phyloP scores from a whole-genome alignment of 2,113 vertebrate species.

The Pseudois nayaur region DNA sequence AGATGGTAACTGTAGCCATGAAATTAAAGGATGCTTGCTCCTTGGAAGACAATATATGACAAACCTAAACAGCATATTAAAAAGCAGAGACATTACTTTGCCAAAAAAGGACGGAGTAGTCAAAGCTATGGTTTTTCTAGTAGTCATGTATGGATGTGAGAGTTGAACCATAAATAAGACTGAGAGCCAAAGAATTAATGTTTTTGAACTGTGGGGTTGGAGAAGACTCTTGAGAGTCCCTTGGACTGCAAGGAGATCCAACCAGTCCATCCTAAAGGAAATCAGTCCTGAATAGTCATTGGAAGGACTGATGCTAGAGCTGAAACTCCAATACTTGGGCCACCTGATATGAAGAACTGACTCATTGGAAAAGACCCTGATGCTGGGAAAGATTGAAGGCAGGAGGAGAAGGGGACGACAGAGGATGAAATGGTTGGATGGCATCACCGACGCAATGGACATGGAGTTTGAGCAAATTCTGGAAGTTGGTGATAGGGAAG shows the following conservation, averaged over 20 bases:
- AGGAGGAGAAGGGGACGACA: background rate
- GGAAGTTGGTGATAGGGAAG: background rate
- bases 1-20: background rate
- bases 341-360: background rate
- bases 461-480: background rate
- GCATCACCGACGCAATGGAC: rapidly evolving
- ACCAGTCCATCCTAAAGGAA: background rate
- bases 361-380: background rate
- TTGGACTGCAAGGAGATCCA: background rate
- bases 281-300: background rate
- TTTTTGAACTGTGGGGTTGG: background rate
- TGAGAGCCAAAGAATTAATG: background rate
- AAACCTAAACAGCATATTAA: background rate
- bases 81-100: background rate
- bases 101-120: background rate
- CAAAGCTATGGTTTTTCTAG: background rate
- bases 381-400: background rate
- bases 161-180: background rate
- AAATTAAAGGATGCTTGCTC: background rate
- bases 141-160: background rate
- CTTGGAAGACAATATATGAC: background rate
- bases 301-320: background rate
- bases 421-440: background rate
- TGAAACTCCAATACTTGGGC: background rate
- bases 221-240: background rate